Evolutionary conservation across 2,888 invertebrate genomes (phyloP).

Genomic region (Ceriagrion tenellum): DNA sequence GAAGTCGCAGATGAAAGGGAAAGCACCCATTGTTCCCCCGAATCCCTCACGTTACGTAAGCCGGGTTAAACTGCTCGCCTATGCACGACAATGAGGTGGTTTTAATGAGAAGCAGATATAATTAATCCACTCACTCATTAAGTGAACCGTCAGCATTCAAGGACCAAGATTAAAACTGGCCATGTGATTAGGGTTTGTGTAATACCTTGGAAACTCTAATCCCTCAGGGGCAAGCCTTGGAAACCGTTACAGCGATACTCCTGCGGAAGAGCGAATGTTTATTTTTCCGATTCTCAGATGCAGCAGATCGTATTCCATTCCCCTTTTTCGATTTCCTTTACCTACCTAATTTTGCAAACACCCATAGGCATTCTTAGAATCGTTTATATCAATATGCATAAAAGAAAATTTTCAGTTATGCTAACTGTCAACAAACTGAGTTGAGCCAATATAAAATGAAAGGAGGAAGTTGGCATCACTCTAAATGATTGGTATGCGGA

Average conservation of each 20-base stretch:
- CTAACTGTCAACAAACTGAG: too few species aligned
- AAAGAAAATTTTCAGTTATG: too few species aligned
- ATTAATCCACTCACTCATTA: background rate
- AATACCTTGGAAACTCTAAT: background rate
- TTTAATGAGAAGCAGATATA: constrained; percentile 12
- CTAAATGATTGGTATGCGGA: too few species aligned
- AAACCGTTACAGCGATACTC: background rate
- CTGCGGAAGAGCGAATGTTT: background rate
- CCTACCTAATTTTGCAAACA: too few species aligned
- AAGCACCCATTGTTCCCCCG: background rate
- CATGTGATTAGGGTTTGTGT: background rate
- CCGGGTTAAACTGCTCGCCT: background rate
- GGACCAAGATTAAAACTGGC: background rate
- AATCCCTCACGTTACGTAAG: background rate
- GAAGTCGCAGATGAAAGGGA: background rate
- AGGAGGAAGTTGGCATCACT: too few species aligned
- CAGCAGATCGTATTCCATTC: background rate
- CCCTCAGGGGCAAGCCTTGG: background rate
- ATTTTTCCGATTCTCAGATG: background rate
- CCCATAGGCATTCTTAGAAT: too few species aligned
- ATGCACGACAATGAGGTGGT: background rate
- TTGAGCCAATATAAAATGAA: too few species aligned
- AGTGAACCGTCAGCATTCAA: background rate
- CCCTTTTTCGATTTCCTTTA: too few species aligned
- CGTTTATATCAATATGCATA: too few species aligned